A percentile compares a stretch with the other conserved stretches of the same genome.
Evolutionary conservation across 2,113 vertebrate genomes (phyloP).

Genomic region (Lipotes vexillifer): DNA sequence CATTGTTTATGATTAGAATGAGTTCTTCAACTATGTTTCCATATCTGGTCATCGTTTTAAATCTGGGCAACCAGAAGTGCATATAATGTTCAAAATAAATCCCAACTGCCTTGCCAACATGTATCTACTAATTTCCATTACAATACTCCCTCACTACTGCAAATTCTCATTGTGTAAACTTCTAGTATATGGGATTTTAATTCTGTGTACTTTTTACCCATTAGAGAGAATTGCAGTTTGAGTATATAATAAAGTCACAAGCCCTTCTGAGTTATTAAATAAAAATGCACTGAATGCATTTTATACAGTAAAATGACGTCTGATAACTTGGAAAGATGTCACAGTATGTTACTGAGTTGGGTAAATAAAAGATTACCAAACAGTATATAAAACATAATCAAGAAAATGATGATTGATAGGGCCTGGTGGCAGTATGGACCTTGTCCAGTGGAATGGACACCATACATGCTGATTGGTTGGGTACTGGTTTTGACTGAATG

Average conservation of each 20-base stretch:
- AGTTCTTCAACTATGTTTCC: not conserved
- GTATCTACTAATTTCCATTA: conserved; percentile 10
- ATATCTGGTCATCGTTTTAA: not conserved
- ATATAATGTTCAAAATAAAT: not conserved
- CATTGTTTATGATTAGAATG: not conserved
- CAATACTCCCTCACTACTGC: not conserved
- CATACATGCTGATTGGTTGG: not conserved
- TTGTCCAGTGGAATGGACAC: not conserved
- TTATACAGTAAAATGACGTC: not conserved
- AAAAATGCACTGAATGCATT: not conserved
- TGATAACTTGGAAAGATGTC: not conserved
- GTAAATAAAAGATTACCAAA: not conserved
- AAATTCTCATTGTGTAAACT: conserved; percentile 16
- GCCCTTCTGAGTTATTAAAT: not conserved
- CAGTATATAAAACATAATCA: not conserved
- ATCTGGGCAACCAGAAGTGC: not conserved
- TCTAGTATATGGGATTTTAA: conserved; percentile 49
- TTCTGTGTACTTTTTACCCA: conserved; percentile 47
- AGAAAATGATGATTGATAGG: not conserved
- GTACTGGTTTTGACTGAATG: not conserved
- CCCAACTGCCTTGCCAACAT: not conserved
- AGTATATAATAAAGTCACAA: not conserved
- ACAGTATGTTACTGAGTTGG: not conserved
- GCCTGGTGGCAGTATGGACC: not conserved
- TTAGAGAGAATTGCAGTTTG: not conserved